Base-by-base conservation (phyloP, 2,113 vertebrate genomes). In the Grus americana region DNA sequence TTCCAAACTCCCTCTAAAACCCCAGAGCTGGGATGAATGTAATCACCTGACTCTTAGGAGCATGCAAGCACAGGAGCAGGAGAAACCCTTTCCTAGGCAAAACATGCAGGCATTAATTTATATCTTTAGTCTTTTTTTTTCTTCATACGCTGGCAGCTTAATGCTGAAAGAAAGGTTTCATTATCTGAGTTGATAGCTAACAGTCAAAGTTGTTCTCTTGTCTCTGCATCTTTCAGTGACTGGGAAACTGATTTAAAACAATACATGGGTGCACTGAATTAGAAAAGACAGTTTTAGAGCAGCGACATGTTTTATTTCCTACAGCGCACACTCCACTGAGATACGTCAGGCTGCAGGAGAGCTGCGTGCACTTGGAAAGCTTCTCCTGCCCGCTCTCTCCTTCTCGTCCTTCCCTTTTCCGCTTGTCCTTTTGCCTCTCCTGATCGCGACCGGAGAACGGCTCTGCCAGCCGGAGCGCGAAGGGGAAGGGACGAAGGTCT, bases 251-350 rank as follows among this genome's bases (percentile, higher is more conserved):
- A 97, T 97, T 97, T 97, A 94, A 97, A 98, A 97, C 97, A 98
- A 97, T 98, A 96, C 97, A 97, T 92, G 97, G 93, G 94, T 95
- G 97, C 97, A 96, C 70, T 97, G 97, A 98, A 98, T 98, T 98
- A 98, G 97, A 98, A 98, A 98, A 97, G 98, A 98, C 98, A 98
- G 97, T 98, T 98, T 98, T 94, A 92, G 98, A 98, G 97, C 98
- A 98, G 91, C 95, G 97, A 96, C 98, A 97, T 97, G 97, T 95
- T 96, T 95, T 95, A 92, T 81, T 92, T 94, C 94, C 94, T 97
- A n/a, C 94, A 97, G 86, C 63, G 95, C 96, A 79, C 90, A 79
- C 59, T 97, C 93, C 67, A 7, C 96, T 12, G 93, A 97, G 96
- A 91, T 92, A 94, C 70, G 80, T 95, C 96, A 75, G 63, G 62